Evolutionary conservation across 2,797 vertebrate species (phyloP).

Genomic region (Anas flavirostris): DNA sequence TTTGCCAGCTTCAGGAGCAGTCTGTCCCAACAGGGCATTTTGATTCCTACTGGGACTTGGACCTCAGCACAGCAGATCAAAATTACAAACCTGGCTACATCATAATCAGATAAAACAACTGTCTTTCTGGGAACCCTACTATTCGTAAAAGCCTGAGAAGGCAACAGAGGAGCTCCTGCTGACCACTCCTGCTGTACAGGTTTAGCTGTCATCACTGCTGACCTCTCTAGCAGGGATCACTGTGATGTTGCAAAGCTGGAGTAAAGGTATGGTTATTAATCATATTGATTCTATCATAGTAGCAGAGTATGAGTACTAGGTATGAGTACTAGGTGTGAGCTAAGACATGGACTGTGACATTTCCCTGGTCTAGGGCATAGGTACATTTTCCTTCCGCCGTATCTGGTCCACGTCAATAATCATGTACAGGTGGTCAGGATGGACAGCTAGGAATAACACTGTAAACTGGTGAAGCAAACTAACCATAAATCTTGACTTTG

Average conservation of each 20-base stretch:
- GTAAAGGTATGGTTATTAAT: not conserved
- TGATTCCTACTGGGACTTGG: not conserved
- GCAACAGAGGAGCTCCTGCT: not conserved
- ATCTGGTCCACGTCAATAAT: not conserved
- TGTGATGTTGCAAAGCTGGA: fast-evolving
- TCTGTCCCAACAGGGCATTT: not conserved
- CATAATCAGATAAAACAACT: not conserved
- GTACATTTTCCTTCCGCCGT: not conserved
- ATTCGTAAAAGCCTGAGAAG: not conserved
- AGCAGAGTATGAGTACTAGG: not conserved
- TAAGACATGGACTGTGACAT: not conserved
- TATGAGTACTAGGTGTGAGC: not conserved
- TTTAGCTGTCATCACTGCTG: not conserved
- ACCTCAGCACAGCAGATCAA: not conserved
- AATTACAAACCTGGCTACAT: not conserved
- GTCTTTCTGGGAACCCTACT: not conserved
- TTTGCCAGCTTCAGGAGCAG: not conserved
- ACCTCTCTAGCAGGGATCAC: not conserved
- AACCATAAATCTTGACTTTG: not conserved
- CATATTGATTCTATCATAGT: not conserved
- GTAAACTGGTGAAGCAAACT: not conserved
- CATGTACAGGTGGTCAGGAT: not conserved
- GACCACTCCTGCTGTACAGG: fast-evolving
- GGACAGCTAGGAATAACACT: not conserved
- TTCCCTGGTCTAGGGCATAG: not conserved